Conservation (phyloP, 2,797 vertebrate genomes). For the Myoxocephalus aenaeus region DNA sequence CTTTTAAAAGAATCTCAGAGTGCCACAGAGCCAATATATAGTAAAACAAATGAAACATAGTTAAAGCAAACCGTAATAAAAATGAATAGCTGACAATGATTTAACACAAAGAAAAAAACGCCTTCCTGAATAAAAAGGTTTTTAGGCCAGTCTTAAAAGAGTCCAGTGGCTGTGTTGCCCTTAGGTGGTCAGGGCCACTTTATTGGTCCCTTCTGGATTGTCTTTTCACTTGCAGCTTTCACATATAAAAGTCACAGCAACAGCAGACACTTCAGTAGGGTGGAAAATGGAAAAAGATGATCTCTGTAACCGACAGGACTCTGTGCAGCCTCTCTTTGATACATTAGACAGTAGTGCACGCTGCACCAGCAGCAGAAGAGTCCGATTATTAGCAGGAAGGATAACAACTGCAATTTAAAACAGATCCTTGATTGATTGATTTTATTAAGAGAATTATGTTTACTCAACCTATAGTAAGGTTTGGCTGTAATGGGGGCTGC, state of each 20-base stretch:
- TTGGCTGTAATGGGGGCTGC: constrained; percentile 4
- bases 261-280: background rate
- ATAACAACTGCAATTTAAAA: constrained; percentile 72
- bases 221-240: constrained; percentile 9
- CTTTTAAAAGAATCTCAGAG: too few relatives aligned
- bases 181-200: background rate
- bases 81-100: too few relatives aligned
- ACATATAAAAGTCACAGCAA: constrained; percentile 9
- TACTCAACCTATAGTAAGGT: constrained; percentile 27
- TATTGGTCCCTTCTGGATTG: constrained; percentile 9
- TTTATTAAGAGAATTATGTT: constrained; percentile 52
- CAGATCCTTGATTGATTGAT: constrained; percentile 62
- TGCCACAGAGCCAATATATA: too few relatives aligned
- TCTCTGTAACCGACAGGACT: background rate
- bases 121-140: too few relatives aligned
- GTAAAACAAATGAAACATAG: too few relatives aligned
- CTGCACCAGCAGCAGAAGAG: constrained; percentile 45
- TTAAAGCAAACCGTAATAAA: too few relatives aligned
- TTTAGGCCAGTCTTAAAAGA: too few relatives aligned
- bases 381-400: constrained; percentile 63
- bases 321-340: constrained; percentile 22
- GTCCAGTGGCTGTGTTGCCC: too few relatives aligned
- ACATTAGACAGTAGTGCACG: constrained; percentile 39
- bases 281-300: background rate
- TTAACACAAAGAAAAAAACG: too few relatives aligned